A percentile compares a stretch with the other conserved stretches of the same genome.
These are phyloP conservation scores for Phaedon cochleariae DNA, from an alignment of 2,888 invertebrate genomes.

Conservation along the genomic window DNA sequence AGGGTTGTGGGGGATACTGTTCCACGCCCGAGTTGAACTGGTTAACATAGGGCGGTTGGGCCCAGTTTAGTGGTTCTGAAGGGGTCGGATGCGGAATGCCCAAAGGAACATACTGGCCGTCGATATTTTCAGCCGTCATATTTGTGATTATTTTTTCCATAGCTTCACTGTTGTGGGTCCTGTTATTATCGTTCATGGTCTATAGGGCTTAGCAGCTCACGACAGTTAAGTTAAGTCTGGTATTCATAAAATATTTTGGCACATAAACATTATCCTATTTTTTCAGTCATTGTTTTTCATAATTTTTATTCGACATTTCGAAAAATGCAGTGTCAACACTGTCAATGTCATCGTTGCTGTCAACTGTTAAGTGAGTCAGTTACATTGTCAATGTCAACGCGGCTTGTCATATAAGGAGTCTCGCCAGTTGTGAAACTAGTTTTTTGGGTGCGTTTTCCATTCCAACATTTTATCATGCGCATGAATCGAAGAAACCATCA, in stretches of 20 bases:
- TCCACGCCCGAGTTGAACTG: conserved; percentile 43
- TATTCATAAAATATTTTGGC: conserved; percentile 46
- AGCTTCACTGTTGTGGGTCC: conserved; percentile 54
- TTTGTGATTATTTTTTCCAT: conserved; percentile 69
- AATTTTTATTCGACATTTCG: too few relatives aligned
- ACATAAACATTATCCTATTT: conserved; percentile 46
- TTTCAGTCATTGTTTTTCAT: conserved; percentile 28
- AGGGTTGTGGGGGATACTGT: conserved; percentile 41
- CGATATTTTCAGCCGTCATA: conserved; percentile 68
- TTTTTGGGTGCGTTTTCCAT: too few relatives aligned
- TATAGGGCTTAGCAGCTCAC: not conserved
- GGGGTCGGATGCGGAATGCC: conserved; percentile 57
- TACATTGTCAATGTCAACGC: too few relatives aligned
- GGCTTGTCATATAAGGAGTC: too few relatives aligned
- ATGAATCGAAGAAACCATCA: too few relatives aligned
- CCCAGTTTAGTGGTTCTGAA: conserved; percentile 49
- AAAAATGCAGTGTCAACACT: too few relatives aligned
- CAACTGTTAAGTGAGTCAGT: too few relatives aligned
- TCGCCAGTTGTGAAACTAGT: too few relatives aligned
- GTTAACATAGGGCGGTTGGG: conserved; percentile 46
- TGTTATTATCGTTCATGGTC: conserved; percentile 56
- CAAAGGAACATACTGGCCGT: conserved; percentile 67
- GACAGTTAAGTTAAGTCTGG: conserved; percentile 25
- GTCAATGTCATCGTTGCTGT: too few relatives aligned
- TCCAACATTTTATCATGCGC: too few relatives aligned